Evolutionary conservation across 2,113 vertebrate genomes (phyloP).

Genomic region (Lagopus muta): DNA sequence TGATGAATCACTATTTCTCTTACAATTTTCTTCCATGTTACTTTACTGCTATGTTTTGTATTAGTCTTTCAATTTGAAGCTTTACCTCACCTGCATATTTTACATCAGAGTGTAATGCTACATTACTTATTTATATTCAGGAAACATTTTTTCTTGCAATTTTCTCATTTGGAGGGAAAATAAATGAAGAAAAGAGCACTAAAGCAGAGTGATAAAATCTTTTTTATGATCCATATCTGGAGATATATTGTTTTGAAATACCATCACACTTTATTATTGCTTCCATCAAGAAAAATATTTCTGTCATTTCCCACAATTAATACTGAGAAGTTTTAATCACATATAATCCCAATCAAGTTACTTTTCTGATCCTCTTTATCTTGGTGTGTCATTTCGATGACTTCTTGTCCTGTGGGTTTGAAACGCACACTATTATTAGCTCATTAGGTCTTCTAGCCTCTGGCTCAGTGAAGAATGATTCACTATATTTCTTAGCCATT

Average conservation of each 20-base stretch:
- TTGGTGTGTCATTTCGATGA: neutral
- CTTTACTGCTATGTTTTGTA: neutral
- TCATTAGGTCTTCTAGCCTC: conserved; percentile 59
- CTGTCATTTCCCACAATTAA: conserved; percentile 7
- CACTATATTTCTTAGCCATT: conserved; percentile 51
- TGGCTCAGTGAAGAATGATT: conserved; percentile 53
- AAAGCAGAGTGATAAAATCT: neutral
- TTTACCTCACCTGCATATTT: neutral
- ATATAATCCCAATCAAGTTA: neutral
- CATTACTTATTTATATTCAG: neutral
- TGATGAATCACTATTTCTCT: neutral
- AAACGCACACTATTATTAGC: conserved; percentile 43
- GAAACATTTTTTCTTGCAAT: neutral
- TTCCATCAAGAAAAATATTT: conserved; percentile 9
- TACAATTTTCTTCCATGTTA: neutral
- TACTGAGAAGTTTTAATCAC: conserved; percentile 6
- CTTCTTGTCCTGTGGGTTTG: neutral
- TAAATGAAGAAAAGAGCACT: neutral
- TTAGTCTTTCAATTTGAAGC: neutral
- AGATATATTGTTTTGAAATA: neutral
- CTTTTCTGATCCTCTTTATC: conserved; percentile 37
- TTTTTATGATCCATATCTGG: neutral
- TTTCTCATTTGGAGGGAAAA: neutral
- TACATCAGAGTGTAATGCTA: neutral
- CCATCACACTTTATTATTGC: neutral